Evolutionary conservation across 2,888 invertebrate genomes (phyloP).

Genomic region (Venustoraphidia nigricollis): DNA sequence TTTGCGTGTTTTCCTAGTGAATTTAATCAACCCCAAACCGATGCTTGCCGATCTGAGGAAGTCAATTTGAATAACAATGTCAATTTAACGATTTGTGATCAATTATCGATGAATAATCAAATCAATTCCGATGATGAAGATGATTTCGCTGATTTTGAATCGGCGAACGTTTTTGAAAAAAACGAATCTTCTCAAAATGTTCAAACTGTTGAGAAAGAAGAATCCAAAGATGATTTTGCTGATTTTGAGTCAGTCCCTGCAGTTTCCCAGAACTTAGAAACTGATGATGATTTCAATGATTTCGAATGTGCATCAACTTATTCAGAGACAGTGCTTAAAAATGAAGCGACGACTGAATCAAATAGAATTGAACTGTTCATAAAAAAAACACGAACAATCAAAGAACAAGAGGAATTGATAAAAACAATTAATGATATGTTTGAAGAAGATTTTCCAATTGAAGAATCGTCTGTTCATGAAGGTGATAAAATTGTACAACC

Average conservation of each 20-base stretch:
- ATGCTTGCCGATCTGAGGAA: too few species aligned
- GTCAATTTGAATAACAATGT: too few species aligned
- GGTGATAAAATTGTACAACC: too few species aligned
- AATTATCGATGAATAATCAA: neutral
- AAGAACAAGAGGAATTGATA: neutral
- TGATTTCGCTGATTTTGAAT: slow-evolving; percentile 28
- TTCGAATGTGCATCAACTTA: slow-evolving; percentile 21
- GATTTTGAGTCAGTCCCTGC: slow-evolving; percentile 11
- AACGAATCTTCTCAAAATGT: slow-evolving; percentile 5
- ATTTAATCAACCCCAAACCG: too few species aligned
- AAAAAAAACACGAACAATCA: neutral
- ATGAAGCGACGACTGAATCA: too few species aligned
- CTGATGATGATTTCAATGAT: slow-evolving; percentile 33
- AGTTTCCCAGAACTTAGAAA: slow-evolving; percentile 6
- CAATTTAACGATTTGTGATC: neutral
- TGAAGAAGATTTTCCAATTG: neutral
- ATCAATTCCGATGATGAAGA: slow-evolving; percentile 16
- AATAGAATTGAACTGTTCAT: too few species aligned
- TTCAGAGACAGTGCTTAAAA: slow-evolving; percentile 4
- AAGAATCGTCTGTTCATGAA: too few species aligned
- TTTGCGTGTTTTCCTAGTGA: slow-evolving; percentile 15
- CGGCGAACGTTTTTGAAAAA: slow-evolving; percentile 18
- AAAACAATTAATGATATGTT: neutral
- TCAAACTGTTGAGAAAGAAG: slow-evolving; percentile 5
- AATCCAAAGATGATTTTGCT: slow-evolving; percentile 13